A percentile compares a stretch with the other conserved stretches of the same genome.
These are phyloP conservation scores for Podargus strigoides DNA, from an alignment of 2,797 vertebrate species.

Conservation along the genomic window DNA sequence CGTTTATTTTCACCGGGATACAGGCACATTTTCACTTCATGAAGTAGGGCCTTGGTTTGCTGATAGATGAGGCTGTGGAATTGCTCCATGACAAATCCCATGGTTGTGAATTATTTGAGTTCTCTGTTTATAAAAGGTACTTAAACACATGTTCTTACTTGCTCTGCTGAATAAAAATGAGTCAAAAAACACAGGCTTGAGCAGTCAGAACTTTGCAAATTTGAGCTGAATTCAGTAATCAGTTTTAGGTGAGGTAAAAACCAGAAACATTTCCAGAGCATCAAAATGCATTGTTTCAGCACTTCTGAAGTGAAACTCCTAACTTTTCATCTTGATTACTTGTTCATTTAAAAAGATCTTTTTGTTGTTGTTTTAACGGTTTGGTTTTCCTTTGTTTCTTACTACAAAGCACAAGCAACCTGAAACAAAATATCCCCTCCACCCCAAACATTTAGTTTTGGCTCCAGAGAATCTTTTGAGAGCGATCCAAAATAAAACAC, in stretches of 20 bases:
- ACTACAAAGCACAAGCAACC: conserved; percentile 29
- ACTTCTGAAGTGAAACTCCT: not conserved
- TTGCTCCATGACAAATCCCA: not conserved
- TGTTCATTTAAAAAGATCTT: not conserved
- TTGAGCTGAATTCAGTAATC: not conserved
- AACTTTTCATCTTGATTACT: not conserved
- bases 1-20: not conserved
- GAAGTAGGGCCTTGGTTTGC: not conserved
- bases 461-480: conserved; percentile 14
- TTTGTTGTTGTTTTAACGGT: not conserved
- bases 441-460: not conserved
- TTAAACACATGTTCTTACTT: not conserved
- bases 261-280: not conserved
- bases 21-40: not conserved
- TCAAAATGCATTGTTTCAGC: not conserved
- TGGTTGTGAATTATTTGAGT: not conserved
- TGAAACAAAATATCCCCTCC: conserved; percentile 14
- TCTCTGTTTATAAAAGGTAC: not conserved
- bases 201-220: not conserved
- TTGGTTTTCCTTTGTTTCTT: conserved; percentile 41
- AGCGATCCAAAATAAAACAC: not conserved
- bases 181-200: not conserved
- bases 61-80: not conserved
- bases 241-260: not conserved
- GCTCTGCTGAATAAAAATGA: not conserved